phyloP scores from a whole-genome alignment of 2,797 vertebrate species.

The Nannoperca obscura region DNA sequence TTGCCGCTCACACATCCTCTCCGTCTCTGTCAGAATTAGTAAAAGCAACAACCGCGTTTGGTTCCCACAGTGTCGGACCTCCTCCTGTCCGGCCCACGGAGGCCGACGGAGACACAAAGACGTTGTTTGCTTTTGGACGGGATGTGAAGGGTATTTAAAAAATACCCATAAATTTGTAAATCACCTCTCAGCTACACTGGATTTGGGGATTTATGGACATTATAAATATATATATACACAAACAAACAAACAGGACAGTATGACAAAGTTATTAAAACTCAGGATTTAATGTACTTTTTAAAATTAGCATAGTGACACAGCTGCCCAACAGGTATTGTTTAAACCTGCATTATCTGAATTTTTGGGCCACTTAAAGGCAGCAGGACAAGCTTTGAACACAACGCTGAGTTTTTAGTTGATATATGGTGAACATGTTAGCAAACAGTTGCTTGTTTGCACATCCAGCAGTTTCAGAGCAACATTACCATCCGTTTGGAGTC shows the following conservation, averaged over 20 bases:
- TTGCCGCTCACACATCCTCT: constrained; percentile 1
- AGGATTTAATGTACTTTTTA: background rate
- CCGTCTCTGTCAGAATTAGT: constrained; percentile 19
- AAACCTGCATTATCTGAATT: background rate
- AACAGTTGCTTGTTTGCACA: background rate
- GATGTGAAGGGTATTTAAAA: background rate
- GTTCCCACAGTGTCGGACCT: constrained; percentile 52
- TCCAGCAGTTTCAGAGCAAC: background rate
- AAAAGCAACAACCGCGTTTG: constrained; percentile 40
- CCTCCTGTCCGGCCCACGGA: background rate
- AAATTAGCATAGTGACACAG: background rate
- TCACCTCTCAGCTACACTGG: background rate
- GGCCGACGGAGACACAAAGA: background rate
- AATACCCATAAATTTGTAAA: background rate
- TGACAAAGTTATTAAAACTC: background rate
- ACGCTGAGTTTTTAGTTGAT: background rate
- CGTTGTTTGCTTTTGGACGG: background rate
- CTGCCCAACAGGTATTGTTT: background rate
- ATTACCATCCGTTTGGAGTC: background rate
- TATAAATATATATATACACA: background rate
- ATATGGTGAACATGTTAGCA: too few relatives aligned
- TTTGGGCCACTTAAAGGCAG: background rate
- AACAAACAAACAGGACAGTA: background rate
- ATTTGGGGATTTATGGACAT: background rate
- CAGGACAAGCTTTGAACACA: background rate